A percentile compares a stretch with the other conserved stretches of the same genome.
Conservation (phyloP, 2,797 vertebrate genomes). For the Sebastes cheni region DNA sequence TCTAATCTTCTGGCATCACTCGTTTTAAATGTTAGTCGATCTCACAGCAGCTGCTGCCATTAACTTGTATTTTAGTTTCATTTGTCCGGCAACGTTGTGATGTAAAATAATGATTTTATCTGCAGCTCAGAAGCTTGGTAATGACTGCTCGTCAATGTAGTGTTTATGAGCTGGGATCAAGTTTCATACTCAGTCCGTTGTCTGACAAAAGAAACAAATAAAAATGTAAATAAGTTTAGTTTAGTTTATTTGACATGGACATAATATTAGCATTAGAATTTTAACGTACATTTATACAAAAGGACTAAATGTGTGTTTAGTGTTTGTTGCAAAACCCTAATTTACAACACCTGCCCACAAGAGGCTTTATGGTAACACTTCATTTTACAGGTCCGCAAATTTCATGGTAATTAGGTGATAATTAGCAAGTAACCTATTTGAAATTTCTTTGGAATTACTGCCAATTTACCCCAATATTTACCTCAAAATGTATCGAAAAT, state of each 20-base stretch:
- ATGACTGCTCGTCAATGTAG: not conserved
- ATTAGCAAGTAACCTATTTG: fast-evolving
- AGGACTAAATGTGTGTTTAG: too few species aligned
- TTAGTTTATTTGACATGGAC: fast-evolving
- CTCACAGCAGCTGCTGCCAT: not conserved
- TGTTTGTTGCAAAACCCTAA: too few species aligned
- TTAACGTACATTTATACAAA: fast-evolving
- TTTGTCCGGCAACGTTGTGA: not conserved
- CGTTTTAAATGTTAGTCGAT: not conserved
- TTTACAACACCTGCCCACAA: too few species aligned
- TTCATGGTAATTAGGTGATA: too few species aligned
- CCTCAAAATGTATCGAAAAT: too few species aligned
- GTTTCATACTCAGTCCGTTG: fast-evolving
- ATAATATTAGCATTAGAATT: too few species aligned
- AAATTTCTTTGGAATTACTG: too few species aligned
- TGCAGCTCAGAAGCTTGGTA: not conserved
- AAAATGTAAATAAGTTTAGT: not conserved
- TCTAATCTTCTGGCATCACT: not conserved
- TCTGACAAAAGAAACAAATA: not conserved
- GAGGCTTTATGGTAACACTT: fast-evolving
- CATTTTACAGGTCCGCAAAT: fast-evolving
- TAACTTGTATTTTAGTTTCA: not conserved
- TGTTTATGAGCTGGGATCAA: not conserved
- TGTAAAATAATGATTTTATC: not conserved
- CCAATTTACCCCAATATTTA: too few species aligned